phyloP scores from a whole-genome alignment of 2,888 invertebrate genomes.

The Rosalia funebris region DNA sequence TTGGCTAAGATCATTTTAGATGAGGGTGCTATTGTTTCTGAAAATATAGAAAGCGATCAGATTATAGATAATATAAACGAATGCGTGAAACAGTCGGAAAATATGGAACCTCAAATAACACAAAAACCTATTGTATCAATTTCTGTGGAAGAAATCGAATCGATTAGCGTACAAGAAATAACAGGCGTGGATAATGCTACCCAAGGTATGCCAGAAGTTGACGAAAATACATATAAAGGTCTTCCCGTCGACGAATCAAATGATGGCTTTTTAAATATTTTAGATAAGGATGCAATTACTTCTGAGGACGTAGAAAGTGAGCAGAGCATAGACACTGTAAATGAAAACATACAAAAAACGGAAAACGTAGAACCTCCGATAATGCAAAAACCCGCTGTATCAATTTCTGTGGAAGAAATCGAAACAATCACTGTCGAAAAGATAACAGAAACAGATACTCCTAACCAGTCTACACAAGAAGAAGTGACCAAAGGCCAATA shows the following conservation, averaged over 20 bases:
- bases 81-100: no score
- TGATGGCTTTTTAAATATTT: constrained; percentile 3
- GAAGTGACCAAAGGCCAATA: constrained; percentile 36
- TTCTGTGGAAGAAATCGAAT: not conserved
- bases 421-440: not conserved
- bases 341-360: not conserved
- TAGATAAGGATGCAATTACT: constrained; percentile 1
- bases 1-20: no score
- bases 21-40: no score
- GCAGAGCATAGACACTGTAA: constrained; percentile 1
- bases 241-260: constrained; percentile 13
- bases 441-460: not conserved
- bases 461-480: not conserved
- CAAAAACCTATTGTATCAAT: not conserved
- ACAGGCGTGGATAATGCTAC: no score
- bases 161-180: not conserved
- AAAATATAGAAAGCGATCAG: no score
- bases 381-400: not conserved
- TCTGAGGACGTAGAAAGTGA: constrained; percentile 9
- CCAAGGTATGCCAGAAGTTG: no score
- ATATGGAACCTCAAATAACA: not conserved
- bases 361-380: not conserved
- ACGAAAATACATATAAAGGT: not conserved
- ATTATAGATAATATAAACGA: no score
- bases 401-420: not conserved